These are phyloP conservation scores for Mimumesa dahlbomi DNA, from an alignment of 2,888 invertebrate genomes.

Conservation along the genomic window DNA sequence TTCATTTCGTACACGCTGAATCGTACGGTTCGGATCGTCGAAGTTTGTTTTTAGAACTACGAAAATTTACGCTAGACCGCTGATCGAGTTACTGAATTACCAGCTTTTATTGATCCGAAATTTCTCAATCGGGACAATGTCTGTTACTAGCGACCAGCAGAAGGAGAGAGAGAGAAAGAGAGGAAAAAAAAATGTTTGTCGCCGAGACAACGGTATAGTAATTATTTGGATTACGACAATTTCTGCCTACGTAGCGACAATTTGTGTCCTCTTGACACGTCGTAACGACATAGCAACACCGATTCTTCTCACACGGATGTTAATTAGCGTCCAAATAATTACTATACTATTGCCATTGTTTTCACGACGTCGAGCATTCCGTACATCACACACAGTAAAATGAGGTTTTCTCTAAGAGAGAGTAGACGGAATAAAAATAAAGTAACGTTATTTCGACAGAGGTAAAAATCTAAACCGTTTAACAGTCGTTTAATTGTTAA, in stretches of 20 bases:
- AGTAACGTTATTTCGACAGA: neutral
- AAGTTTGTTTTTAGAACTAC: neutral
- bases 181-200: conserved; percentile 2
- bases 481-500: too few species aligned
- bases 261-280: conserved; percentile 31
- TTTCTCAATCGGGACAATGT: conserved; percentile 3
- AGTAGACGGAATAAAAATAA: neutral
- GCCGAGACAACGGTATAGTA: conserved; percentile 7
- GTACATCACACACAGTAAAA: neutral
- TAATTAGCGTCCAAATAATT: conserved; percentile 40
- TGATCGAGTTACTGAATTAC: neutral
- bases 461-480: too few species aligned
- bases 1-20: neutral
- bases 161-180: too few species aligned
- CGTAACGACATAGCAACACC: conserved; percentile 16
- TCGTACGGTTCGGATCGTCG: neutral
- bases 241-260: conserved; percentile 25
- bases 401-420: neutral
- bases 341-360: conserved; percentile 12
- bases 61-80: neutral
- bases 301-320: conserved; percentile 39
- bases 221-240: conserved; percentile 29
- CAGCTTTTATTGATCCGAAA: neutral
- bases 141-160: too few species aligned
- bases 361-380: conserved; percentile 2